Conservation (phyloP, 2,113 vertebrate genomes). For the Climacteris rufus region DNA sequence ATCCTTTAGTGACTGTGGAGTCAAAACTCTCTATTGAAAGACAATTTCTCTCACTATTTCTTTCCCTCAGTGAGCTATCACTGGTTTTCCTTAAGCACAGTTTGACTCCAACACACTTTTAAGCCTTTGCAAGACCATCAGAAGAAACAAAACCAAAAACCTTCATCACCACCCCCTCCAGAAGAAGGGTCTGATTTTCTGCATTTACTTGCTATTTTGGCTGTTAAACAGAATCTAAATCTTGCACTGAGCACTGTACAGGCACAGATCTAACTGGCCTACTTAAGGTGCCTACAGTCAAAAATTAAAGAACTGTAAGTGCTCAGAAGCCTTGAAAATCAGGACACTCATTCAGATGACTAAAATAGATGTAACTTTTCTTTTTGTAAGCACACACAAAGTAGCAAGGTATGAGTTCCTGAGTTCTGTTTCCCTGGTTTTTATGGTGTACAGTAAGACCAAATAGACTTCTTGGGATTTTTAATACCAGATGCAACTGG, state of each 20-base stretch:
- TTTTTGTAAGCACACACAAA: not conserved
- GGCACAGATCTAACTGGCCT: constrained; percentile 10
- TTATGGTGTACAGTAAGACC: not conserved
- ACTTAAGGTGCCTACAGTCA: not conserved
- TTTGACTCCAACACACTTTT: not conserved
- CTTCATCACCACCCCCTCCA: not conserved
- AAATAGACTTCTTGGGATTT: not conserved
- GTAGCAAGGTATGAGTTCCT: not conserved
- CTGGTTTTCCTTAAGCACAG: not conserved
- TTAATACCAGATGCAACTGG: not conserved
- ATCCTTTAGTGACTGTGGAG: not conserved
- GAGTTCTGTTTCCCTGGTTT: not conserved
- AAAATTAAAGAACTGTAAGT: constrained; percentile 2
- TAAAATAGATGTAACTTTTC: constrained; percentile 5
- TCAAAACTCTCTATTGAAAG: not conserved
- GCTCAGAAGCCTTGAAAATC: constrained; percentile 27
- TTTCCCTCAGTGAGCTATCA: not conserved
- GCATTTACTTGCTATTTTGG: constrained; percentile 9
- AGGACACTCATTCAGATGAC: constrained; percentile 30
- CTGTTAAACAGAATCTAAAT: constrained; percentile 8
- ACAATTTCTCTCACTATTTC: not conserved
- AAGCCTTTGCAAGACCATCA: not conserved
- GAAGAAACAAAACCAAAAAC: constrained; percentile 6
- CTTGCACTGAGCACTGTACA: not conserved
- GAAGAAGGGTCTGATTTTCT: not conserved